phyloP scores from a whole-genome alignment of 2,113 vertebrate genomes.

The Coryphaenoides rupestris region DNA sequence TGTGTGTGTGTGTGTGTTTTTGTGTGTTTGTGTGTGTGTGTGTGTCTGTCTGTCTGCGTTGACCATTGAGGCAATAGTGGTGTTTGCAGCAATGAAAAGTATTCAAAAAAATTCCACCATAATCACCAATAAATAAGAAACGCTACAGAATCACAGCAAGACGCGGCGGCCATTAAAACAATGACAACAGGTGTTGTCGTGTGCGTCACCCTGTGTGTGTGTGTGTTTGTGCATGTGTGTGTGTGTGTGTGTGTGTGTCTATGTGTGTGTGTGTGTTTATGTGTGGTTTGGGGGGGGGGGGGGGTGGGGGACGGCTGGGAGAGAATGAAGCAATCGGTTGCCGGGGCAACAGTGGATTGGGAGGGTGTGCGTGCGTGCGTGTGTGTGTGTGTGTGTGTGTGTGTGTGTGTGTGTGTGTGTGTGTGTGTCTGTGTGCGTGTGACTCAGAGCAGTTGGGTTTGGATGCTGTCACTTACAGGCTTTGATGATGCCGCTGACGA shows the following conservation, averaged over 20 bases:
- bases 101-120: conserved; percentile 18
- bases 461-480: conserved; percentile 47
- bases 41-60: no score
- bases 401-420: not conserved
- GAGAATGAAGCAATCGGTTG: no score
- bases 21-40: no score
- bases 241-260: not conserved
- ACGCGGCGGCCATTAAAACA: not conserved
- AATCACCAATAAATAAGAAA: not conserved
- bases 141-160: not conserved
- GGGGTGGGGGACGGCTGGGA: no score
- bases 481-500: conserved; percentile 38
- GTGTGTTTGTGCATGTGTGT: conserved; percentile 5
- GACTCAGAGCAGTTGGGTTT: no score
- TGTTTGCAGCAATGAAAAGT: conserved; percentile 3
- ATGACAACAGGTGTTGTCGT: conserved; percentile 34
- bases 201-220: no score
- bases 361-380: conserved; percentile 10
- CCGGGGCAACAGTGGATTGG: no score
- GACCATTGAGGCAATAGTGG: no score
- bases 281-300: no score
- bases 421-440: conserved; percentile 24
- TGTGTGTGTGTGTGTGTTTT: no score
- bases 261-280: not conserved
- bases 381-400: conserved; percentile 2